Base-by-base conservation (phyloP, 2,797 vertebrate genomes). In the Cottoperca gobio region DNA sequence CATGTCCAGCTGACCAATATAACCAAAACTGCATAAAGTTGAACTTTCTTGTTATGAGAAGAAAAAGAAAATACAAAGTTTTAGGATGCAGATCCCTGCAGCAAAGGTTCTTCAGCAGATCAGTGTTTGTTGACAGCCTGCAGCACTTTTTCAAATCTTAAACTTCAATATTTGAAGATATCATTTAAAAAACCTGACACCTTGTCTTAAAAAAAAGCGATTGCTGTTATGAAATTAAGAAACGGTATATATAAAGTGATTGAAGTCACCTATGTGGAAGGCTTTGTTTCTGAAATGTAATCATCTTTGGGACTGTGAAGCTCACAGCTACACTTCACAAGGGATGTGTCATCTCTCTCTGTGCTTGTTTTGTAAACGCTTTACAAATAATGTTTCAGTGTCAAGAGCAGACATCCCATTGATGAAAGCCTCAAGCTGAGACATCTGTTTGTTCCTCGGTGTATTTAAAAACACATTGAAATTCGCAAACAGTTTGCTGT, bases 221-320 rank as follows among this genome's bases (percentile, higher is more conserved):
- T 6, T 21, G 8, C 21, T 39, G 8, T 8, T 52, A 2, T 37
- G 19, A n/a, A 53, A 52, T 35, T 33, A 33, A 33, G 33, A 42
- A 55, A 52, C 0, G 2, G 3, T 26, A 4, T 24, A 23, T 9
- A n/a, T 23, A 24, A 48, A 53, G 66, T 42, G 24, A 62, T 40
- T 61, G 23, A 66, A 37, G 54, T 43, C 16, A 10, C 28, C 17
- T 6, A 4, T 50, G n/a, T 49, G 28, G 70, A 43, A 40, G 10
- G 24, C 59, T 64, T 52, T 8, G 3, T 19, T 5, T 4, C 50
- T 39, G 43, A 50, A 59, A 50, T 45, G 16, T 45, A 76, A 73
- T 76, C 52, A 77, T 73, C 50, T 52, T 2, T 24, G 63, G 50
- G 70, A 79, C 64, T 5, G 45, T 21, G 62, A 49, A 57, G 21